Percentiles rank a stretch among this genome's conserved stretches.
These are phyloP conservation scores for Sapajus apella DNA, from an alignment of 2,113 vertebrate genomes.

Conservation along the genomic window DNA sequence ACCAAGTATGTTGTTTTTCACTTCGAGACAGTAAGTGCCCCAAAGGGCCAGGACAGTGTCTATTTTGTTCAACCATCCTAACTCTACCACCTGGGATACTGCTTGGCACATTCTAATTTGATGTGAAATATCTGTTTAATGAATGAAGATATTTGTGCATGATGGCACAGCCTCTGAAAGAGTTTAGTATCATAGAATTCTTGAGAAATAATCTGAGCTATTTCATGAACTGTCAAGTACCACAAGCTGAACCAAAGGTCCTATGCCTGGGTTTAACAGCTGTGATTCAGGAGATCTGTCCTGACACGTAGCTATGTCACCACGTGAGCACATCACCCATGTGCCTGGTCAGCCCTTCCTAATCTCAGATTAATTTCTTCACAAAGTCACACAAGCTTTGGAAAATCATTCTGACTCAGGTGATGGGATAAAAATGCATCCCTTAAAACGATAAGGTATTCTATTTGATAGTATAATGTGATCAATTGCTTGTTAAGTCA, in stretches of 20 bases:
- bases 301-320: not conserved
- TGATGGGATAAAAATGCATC: not conserved
- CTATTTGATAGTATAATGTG: not conserved
- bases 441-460: not conserved
- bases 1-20: not conserved
- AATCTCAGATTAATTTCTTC: not conserved
- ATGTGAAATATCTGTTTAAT: not conserved
- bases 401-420: not conserved
- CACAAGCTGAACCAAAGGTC: not conserved
- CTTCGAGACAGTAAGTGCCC: not conserved
- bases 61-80: not conserved
- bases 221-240: not conserved
- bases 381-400: not conserved
- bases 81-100: not conserved
- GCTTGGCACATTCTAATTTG: not conserved
- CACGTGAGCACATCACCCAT: fast-evolving
- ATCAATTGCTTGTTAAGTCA: not conserved
- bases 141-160: not conserved
- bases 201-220: not conserved
- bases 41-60: not conserved
- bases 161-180: not conserved
- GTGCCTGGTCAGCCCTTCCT: not conserved
- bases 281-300: not conserved
- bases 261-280: not conserved
- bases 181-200: not conserved